Evolutionary conservation across 2,113 vertebrate genomes (phyloP).

Genomic region (Peromyscus polionotus): DNA sequence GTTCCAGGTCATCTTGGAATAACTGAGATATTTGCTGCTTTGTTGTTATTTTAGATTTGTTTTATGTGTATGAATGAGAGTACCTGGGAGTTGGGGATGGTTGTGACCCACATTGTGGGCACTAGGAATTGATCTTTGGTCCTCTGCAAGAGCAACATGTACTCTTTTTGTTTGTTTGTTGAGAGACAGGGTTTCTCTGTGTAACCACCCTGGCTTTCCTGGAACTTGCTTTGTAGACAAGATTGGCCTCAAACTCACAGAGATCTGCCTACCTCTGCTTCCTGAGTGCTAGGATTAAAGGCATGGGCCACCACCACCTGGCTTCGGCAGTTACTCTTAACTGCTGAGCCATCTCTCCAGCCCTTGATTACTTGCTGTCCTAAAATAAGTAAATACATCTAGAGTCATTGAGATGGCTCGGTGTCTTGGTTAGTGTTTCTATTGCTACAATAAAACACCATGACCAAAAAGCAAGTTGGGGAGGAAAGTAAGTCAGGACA

Average conservation of each 20-base stretch:
- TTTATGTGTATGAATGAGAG: not conserved
- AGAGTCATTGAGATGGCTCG: not conserved
- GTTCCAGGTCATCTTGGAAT: not conserved
- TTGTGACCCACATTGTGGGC: not conserved
- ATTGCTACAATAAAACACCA: too few relatives aligned
- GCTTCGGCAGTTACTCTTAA: not conserved
- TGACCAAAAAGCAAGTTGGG: too few relatives aligned
- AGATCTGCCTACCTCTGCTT: too few relatives aligned
- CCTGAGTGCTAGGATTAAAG: too few relatives aligned
- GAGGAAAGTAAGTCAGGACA: too few relatives aligned
- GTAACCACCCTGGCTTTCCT: too few relatives aligned
- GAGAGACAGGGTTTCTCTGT: too few relatives aligned
- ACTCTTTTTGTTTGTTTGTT: not conserved
- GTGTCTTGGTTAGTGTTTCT: too few relatives aligned
- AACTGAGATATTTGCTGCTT: not conserved
- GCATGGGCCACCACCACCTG: too few relatives aligned
- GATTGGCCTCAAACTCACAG: too few relatives aligned
- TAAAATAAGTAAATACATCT: not conserved
- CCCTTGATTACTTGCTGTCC: not conserved
- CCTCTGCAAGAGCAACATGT: not conserved
- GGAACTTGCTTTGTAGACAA: too few relatives aligned
- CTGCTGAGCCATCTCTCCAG: not conserved
- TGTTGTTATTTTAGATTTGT: not conserved
- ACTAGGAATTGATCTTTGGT: not conserved
- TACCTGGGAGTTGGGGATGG: not conserved